Evolutionary conservation across 2,797 vertebrate species (phyloP), one percentile per base, ranked within the genome.

Genomic region (Lagocephalus sceleratus): DNA sequence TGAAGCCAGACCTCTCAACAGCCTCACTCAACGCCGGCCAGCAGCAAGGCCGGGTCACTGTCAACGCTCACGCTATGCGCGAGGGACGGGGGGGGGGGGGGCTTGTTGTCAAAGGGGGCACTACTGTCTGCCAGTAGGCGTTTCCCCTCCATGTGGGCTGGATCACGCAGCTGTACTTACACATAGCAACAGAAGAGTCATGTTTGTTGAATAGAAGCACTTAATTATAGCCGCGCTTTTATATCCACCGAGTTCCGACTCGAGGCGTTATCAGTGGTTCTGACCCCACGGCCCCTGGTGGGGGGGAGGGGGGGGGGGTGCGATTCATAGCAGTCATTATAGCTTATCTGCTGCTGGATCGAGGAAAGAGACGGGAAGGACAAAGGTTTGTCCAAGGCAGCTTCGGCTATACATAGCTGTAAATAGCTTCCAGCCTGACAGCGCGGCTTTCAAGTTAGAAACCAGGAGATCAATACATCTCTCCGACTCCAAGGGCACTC

Each of bases 51-150:
- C 70, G 57, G 58, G 55, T 39, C 53, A 83, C 82, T 89, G 85
- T 91, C 89, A 87, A 76, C 87, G 86, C 15, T 62, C 73, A 76
- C 79, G 81, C 89, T 88, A 84, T 87, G 72, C 66, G 58, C 66
- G 63, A 60, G 61, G 58, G 51, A 53, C 64, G 49, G 50, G 57
- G 47, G 29, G 2, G 9, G 6, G 29, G 29, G 29, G 11, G 29
- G 29, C n/a, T n/a, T n/a, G n/a, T 76, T 76, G 78, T 85, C 69
- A 48, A 17, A 60, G 45, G 3, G 52, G 66, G 50, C 5, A 32
- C 45, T 39, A 64, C 49, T 68, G 56, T 62, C 65, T 14, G 10
- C 42, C 51, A 2, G n/a, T 29, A 23, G 53, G 63, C 58, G 67
- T 75, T 71, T 76, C 72, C 57, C 68, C n/a, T n/a, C n/a, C n/a